Conservation (phyloP, 2,888 invertebrate genomes). For the Orgyia antiqua region DNA sequence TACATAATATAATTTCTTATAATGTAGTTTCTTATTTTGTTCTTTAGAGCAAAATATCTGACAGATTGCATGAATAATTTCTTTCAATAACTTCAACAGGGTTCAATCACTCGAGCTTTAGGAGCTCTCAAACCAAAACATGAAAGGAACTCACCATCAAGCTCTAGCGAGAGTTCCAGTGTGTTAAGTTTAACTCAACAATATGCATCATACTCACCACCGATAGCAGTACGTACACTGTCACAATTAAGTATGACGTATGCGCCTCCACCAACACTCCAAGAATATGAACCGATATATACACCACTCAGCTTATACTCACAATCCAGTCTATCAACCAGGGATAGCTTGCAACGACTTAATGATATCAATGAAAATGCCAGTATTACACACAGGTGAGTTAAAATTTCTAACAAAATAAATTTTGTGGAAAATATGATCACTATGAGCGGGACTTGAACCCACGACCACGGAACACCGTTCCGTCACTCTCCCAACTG, state of each 20-base stretch:
- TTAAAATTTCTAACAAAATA: slow-evolving; percentile 3
- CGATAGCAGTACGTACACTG: slow-evolving; percentile 75
- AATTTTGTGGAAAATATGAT: neutral
- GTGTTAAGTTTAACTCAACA: slow-evolving; percentile 73
- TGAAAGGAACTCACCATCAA: slow-evolving; percentile 82
- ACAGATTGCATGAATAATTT: too few species aligned
- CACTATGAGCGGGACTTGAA: too few species aligned
- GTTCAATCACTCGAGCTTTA: slow-evolving; percentile 84
- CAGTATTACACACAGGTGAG: slow-evolving; percentile 63
- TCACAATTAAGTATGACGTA: slow-evolving; percentile 79
- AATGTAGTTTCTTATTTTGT: too few species aligned
- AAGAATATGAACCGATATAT: slow-evolving; percentile 71
- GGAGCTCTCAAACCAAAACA: slow-evolving; percentile 81
- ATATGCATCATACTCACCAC: slow-evolving; percentile 71
- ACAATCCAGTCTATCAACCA: slow-evolving; percentile 66
- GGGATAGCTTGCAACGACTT: slow-evolving; percentile 67
- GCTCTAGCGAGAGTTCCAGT: slow-evolving; percentile 81
- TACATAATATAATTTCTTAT: too few species aligned
- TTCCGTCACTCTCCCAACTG: too few species aligned
- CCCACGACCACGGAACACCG: too few species aligned
- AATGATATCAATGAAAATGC: slow-evolving; percentile 63
- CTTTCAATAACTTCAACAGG: too few species aligned
- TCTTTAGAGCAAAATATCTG: too few species aligned
- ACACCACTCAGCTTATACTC: slow-evolving; percentile 69
- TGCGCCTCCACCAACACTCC: slow-evolving; percentile 78